phyloP scores from a whole-genome alignment of 2,888 invertebrate genomes.

The Ashinkailepas kermadecensis region DNA sequence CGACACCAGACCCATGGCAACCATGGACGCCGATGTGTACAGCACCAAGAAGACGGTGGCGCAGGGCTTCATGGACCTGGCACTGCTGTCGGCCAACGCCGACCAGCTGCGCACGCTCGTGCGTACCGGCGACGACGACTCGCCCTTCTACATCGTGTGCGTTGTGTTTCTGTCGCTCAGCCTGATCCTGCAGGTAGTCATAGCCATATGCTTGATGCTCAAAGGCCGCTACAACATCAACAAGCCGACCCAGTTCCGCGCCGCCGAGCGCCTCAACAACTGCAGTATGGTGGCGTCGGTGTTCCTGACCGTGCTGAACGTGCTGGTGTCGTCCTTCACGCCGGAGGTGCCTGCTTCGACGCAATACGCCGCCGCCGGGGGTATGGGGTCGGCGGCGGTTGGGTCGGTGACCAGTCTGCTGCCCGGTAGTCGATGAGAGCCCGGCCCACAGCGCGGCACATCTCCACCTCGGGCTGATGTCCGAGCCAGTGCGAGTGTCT shows the following conservation, averaged over 20 bases:
- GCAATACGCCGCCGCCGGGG: background rate
- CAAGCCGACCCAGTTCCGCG: background rate
- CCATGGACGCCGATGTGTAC: background rate
- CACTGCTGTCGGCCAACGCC: background rate
- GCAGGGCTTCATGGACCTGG: slow-evolving; percentile 19
- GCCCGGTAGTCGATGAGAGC: no score
- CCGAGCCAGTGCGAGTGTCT: no score
- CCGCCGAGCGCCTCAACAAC: background rate
- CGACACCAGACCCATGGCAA: background rate
- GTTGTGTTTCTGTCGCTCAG: background rate
- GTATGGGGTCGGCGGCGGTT: no score
- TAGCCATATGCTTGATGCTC: background rate
- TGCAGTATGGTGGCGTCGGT: background rate
- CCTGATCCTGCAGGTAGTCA: background rate
- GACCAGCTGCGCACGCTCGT: slow-evolving; percentile 15
- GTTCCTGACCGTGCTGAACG: background rate
- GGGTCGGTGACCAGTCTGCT: no score
- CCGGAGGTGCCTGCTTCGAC: background rate
- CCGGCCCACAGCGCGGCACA: no score
- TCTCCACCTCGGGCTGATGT: no score
- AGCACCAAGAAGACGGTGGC: slow-evolving; percentile 19
- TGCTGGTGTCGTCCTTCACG: background rate
- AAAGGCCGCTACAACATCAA: slow-evolving; percentile 18
- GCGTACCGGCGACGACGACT: background rate
- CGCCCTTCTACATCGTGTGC: background rate